These are phyloP conservation scores for Poeciliopsis infans DNA, from an alignment of 2,797 vertebrate species.

Conservation along the genomic window DNA sequence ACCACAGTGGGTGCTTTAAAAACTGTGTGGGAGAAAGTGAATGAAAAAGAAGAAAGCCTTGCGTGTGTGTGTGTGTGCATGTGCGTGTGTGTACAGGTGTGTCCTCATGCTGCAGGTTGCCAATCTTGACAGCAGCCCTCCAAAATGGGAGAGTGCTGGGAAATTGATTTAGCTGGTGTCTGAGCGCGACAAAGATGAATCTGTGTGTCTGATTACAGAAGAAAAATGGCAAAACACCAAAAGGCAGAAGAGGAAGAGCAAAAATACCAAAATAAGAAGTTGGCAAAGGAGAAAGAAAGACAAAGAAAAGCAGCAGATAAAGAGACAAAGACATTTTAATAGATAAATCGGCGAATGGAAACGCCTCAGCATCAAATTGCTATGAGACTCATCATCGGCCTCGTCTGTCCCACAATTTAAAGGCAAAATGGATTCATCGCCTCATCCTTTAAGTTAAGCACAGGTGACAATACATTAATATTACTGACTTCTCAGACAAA, in stretches of 20 bases:
- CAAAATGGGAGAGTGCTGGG: conserved; percentile 68
- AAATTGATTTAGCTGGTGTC: conserved; percentile 76
- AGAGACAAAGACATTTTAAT: background rate
- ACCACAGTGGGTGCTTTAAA: conserved; percentile 37
- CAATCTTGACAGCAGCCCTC: conserved; percentile 68
- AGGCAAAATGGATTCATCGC: background rate
- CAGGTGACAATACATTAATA: background rate
- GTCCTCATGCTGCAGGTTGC: conserved; percentile 60
- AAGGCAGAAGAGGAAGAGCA: conserved; percentile 54
- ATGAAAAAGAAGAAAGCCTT: conserved; percentile 32
- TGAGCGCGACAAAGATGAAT: conserved; percentile 77
- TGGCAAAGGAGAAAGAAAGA: conserved; percentile 14
- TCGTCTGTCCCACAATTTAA: background rate
- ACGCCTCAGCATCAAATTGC: conserved; percentile 1
- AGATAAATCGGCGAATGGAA: background rate
- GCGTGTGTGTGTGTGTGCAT: background rate
- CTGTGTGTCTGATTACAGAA: conserved; percentile 72
- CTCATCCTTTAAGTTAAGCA: background rate
- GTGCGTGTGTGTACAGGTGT: conserved; percentile 38
- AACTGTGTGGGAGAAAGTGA: conserved; percentile 50
- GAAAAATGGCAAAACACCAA: conserved; percentile 64
- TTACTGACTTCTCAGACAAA: background rate
- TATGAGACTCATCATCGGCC: background rate
- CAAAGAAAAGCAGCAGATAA: conserved; percentile 9
- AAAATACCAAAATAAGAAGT: conserved; percentile 27